Conservation (phyloP, 2,113 vertebrate species). For the Ochotona princeps region DNA sequence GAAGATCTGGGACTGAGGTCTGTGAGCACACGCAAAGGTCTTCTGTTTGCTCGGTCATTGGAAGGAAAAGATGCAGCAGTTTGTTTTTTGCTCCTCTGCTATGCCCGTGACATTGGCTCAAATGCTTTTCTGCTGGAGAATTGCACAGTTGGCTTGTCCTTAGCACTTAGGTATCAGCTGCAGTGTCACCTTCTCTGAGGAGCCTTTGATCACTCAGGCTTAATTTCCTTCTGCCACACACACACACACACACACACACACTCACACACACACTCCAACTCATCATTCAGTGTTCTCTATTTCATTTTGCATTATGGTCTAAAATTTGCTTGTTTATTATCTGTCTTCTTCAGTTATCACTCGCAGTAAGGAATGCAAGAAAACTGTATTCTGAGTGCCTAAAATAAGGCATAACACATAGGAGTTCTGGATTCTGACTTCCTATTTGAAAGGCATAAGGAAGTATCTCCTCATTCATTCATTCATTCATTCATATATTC, state of each 20-base stretch:
- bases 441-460: background rate
- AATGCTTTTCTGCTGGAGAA: background rate
- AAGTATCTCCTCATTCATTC: background rate
- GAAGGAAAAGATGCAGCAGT: background rate
- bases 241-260: too few relatives aligned
- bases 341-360: background rate
- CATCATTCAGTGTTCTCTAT: background rate
- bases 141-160: background rate
- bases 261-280: accelerated
- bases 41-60: slow-evolving; percentile 1
- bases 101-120: background rate
- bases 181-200: background rate
- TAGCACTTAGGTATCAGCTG: background rate
- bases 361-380: background rate
- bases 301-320: background rate
- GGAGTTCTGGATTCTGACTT: background rate
- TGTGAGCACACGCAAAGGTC: background rate
- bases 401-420: background rate
- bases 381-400: background rate
- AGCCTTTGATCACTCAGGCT: background rate
- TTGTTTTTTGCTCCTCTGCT: background rate
- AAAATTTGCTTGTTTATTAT: slow-evolving; percentile 9
- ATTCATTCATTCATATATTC: background rate
- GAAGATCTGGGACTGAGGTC: background rate
- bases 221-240: too few relatives aligned